Percentiles rank a stretch among this genome's conserved stretches.
phyloP scores from a whole-genome alignment of 1,140 invertebrate species.

The Leucophenga varia region DNA sequence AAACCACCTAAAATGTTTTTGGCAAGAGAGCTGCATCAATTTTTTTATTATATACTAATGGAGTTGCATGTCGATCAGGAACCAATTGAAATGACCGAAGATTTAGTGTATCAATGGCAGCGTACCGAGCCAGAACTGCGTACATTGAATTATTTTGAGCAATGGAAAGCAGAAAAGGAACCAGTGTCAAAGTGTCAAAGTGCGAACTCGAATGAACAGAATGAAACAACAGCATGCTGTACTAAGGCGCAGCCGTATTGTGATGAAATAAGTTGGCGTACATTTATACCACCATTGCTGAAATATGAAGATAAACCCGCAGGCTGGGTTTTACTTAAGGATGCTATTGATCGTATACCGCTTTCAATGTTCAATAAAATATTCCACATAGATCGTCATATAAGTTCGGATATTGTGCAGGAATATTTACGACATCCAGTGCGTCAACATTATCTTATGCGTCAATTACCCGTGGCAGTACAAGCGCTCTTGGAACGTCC shows the following conservation, averaged over 20 bases:
- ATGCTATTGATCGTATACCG: constrained; percentile 72
- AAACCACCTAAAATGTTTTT: constrained; percentile 68
- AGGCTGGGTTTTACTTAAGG: constrained; percentile 77
- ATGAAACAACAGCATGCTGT: too few species aligned
- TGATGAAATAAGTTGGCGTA: constrained; percentile 67
- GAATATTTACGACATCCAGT: constrained; percentile 69
- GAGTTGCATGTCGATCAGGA: constrained; percentile 55
- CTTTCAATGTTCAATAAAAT: constrained; percentile 71
- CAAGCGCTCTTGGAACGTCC: constrained; percentile 27
- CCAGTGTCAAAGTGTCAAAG: too few species aligned
- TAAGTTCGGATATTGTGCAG: constrained; percentile 61
- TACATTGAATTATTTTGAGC: constrained; percentile 37
- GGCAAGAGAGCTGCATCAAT: constrained; percentile 67
- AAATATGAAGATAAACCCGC: constrained; percentile 62
- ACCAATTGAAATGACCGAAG: constrained; percentile 50
- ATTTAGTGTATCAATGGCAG: constrained; percentile 56
- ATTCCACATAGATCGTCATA: constrained; percentile 62
- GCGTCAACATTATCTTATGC: constrained; percentile 66
- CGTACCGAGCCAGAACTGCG: constrained; percentile 42
- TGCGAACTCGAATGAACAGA: too few species aligned
- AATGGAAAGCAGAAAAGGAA: constrained; percentile 56
- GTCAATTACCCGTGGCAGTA: constrained; percentile 33
- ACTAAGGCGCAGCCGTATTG: constrained; percentile 55
- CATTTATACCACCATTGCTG: constrained; percentile 72
- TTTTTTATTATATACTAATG: constrained; percentile 71